Evolutionary conservation across 2,797 vertebrate genomes (phyloP).

Genomic region (Sebastes flavidus): DNA sequence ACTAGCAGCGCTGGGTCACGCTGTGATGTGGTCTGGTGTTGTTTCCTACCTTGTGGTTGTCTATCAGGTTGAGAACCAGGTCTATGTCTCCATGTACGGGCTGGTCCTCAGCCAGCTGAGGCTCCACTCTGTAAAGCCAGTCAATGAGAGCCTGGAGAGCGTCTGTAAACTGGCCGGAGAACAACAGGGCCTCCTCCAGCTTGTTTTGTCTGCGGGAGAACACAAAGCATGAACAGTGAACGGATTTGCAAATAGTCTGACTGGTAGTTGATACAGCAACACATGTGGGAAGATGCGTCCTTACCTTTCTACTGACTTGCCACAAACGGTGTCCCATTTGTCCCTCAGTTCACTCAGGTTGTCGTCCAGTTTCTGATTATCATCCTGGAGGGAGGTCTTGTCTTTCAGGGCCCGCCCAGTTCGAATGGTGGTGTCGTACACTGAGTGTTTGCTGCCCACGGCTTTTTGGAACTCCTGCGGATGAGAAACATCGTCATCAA

Average conservation of each 20-base stretch:
- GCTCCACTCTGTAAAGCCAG: slow-evolving; percentile 97
- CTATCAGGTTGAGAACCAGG: slow-evolving; percentile 96
- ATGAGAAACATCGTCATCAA: slow-evolving; percentile 4
- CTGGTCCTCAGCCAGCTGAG: slow-evolving; percentile 97
- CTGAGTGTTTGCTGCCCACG: slow-evolving; percentile 95
- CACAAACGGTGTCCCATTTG: slow-evolving; percentile 99
- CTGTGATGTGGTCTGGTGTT: not conserved
- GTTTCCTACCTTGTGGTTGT: slow-evolving; percentile 94
- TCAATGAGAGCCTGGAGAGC: slow-evolving; percentile 98
- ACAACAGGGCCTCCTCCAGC: slow-evolving; percentile 95
- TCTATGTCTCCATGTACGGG: slow-evolving; percentile 97
- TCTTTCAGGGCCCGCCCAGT: slow-evolving; percentile 96
- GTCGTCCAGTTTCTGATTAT: slow-evolving; percentile 94
- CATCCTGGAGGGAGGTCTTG: slow-evolving; percentile 92
- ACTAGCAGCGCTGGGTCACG: not conserved
- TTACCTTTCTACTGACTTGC: slow-evolving; percentile 98
- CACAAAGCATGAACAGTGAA: slow-evolving; percentile 14
- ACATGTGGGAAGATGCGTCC: not conserved
- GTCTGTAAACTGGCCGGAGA: slow-evolving; percentile 98
- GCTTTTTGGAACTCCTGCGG: slow-evolving; percentile 96
- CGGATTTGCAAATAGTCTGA: not conserved
- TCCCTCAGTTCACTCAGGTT: slow-evolving; percentile 98
- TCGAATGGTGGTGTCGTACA: slow-evolving; percentile 94
- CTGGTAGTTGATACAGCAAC: not conserved
- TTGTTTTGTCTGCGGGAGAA: slow-evolving; percentile 93